Base-by-base conservation (phyloP, 2,888 invertebrate genomes). In the Chorisops tibialis region DNA sequence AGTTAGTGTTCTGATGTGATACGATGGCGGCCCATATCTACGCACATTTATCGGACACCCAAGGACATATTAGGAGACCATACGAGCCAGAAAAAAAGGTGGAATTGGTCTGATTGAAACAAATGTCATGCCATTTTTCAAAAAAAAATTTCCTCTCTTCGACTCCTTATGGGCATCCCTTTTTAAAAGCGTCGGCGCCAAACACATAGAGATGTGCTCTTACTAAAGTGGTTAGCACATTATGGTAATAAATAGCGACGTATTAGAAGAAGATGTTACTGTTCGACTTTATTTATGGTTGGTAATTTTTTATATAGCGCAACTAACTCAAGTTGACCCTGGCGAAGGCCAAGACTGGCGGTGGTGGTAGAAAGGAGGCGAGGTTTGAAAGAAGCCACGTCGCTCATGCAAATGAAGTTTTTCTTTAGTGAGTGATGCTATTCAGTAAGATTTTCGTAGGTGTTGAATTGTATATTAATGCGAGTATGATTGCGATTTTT, bases 161-260 rank as follows among this genome's bases (percentile, higher is more conserved):
- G 16, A 4, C n/a, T 4, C 50, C 24, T 12, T 12, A 18, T 22
- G 30, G 35, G 37, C 16, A 50, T 56, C 19, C 11, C 21, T n/a
- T 37, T 64, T 64, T 64, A 64, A 64, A 64, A 64, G 64, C 64
- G 64, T 62, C 62, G 64, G 64, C 64, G 64, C 64, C 64, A 59
- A 63, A 51, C 49, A 59, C 62, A 64, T 49, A 56, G 59, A 45
- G 59, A 48, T 50, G 59, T 49, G 59, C 62, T 64, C 62, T 62
- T 62, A 64, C 62, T 62, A 64, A 64, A 64, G 62, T 64, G 64
- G 59, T 64, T 64, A 64, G 59, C 64, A 64, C 64, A 64, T 64
- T 64, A 64, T 64, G 64, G 64, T 64, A 62, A 64, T 64, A 64
- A 64, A 64, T 64, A 62, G 64, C 54, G 56, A 56, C 56, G 62